Evolutionary conservation across 2,888 invertebrate species (phyloP).

Genomic region (Eupithecia exiguata): DNA sequence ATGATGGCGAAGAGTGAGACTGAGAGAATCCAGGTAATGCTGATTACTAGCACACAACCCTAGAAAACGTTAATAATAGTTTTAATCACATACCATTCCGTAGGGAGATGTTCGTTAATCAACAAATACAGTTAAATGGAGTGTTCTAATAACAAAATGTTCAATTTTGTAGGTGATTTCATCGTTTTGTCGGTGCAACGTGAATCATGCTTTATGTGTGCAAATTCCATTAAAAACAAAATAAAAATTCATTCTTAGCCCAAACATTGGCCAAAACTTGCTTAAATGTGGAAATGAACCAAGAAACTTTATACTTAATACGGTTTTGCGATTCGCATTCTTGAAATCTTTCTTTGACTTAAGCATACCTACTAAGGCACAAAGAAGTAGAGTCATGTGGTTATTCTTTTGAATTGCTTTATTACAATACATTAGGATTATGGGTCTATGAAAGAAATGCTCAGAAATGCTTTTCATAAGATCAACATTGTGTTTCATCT

Average conservation of each 20-base stretch:
- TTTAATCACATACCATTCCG: neutral
- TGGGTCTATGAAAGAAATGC: neutral
- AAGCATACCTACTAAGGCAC: neutral
- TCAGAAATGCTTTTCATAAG: constrained; percentile 8
- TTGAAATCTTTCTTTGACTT: neutral
- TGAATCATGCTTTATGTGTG: no score
- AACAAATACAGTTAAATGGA: neutral
- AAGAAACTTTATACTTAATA: neutral
- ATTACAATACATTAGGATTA: constrained; percentile 11
- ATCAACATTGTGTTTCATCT: constrained; percentile 8
- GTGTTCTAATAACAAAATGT: neutral
- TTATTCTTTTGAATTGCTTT: constrained; percentile 6
- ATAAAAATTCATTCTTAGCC: neutral
- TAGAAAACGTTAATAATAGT: constrained; percentile 61
- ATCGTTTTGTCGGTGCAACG: no score
- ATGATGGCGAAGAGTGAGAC: constrained; percentile 92
- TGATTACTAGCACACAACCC: constrained; percentile 93
- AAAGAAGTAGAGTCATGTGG: neutral
- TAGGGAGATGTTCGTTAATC: neutral
- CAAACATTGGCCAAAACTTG: neutral
- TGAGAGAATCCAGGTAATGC: constrained; percentile 93
- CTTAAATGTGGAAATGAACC: neutral
- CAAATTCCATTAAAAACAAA: no score
- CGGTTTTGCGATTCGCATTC: neutral
- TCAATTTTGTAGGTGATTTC: no score